Percentiles rank a stretch among this genome's conserved stretches.
These are phyloP conservation scores for Mustela nigripes DNA, from an alignment of 2,113 vertebrate species.

Conservation along the genomic window DNA sequence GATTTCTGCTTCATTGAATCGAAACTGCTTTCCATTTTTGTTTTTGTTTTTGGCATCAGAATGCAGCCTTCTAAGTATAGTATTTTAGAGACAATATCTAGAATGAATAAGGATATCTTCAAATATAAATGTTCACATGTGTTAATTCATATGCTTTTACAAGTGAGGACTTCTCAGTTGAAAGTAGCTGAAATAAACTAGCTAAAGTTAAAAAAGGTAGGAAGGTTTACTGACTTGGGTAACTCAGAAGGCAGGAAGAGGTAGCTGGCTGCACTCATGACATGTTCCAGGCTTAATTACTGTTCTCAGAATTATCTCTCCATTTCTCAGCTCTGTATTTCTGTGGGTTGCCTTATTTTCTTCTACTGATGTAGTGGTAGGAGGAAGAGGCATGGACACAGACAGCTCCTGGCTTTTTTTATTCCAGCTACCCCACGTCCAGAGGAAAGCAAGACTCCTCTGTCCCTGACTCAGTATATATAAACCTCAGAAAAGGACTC, in stretches of 20 bases:
- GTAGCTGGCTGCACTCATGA: background rate
- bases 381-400: background rate
- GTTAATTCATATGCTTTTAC: background rate
- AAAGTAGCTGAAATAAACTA: background rate
- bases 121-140: background rate
- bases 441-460: background rate
- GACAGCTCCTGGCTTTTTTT: background rate
- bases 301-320: background rate
- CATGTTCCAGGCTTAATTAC: background rate
- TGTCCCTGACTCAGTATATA: background rate
- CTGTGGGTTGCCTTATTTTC: background rate
- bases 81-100: background rate
- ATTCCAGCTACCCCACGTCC: background rate
- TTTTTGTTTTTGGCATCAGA: background rate
- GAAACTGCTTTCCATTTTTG: background rate
- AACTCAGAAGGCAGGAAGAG: background rate
- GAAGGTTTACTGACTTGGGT: background rate
- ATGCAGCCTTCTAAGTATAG: background rate
- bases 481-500: background rate
- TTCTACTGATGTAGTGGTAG: background rate
- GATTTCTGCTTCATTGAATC: background rate
- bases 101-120: slow-evolving; percentile 14
- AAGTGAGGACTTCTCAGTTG: slow-evolving; percentile 17
- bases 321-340: background rate
- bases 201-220: background rate